These are phyloP conservation scores for Phataginus tetradactyla DNA, from an alignment of 2,797 vertebrate genomes.

Conservation along the genomic window DNA sequence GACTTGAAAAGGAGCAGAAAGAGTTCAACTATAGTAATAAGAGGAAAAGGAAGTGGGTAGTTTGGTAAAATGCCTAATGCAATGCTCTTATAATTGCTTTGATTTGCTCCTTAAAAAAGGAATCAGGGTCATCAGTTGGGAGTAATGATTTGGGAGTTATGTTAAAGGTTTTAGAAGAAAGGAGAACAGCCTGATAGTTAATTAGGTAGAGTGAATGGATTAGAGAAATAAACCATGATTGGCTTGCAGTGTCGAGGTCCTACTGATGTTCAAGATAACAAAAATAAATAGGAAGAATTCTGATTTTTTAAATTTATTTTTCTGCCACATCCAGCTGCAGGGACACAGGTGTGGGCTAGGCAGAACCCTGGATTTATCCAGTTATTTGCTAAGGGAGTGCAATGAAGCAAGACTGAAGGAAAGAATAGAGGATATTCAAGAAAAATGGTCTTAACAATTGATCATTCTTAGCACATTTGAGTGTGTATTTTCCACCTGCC, in stretches of 20 bases:
- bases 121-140: not conserved
- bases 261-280: not conserved
- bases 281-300: not conserved
- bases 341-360: not conserved
- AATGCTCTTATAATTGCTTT: not conserved
- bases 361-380: not conserved
- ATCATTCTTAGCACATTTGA: not conserved
- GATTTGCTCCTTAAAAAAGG: not conserved
- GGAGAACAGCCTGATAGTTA: not conserved
- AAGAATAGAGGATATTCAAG: not conserved
- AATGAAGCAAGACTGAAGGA: not conserved
- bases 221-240: not conserved
- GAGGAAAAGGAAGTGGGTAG: not conserved
- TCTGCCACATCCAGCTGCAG: not conserved
- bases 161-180: not conserved
- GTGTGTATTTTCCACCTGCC: not conserved
- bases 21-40: not conserved
- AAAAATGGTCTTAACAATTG: not conserved
- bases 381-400: not conserved
- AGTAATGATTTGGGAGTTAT: not conserved
- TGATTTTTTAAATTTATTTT: not conserved
- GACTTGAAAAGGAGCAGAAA: accelerated
- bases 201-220: not conserved
- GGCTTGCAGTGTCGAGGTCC: not conserved
- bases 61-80: not conserved